Conservation (phyloP, 2,797 vertebrate genomes). For the Heteromormyrus szaboi region DNA sequence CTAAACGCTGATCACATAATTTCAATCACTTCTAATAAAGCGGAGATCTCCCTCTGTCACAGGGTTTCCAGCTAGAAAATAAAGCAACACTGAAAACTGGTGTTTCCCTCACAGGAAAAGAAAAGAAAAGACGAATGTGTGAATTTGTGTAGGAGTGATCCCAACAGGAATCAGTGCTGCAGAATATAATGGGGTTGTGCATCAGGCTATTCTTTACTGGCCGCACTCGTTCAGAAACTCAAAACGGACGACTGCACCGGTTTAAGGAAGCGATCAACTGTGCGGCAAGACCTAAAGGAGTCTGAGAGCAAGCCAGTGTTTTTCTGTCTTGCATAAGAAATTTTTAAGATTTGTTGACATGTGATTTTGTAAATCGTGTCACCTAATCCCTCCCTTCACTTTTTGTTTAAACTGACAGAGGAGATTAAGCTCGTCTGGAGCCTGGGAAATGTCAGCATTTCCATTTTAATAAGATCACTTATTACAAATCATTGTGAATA, state of each 20-base stretch:
- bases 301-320: neutral
- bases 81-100: neutral
- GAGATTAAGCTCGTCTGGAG: neutral
- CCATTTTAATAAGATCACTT: conserved; percentile 3
- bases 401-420: conserved; percentile 11
- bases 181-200: neutral
- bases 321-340: neutral
- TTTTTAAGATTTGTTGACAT: neutral
- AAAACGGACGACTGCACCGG: neutral
- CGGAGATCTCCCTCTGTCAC: neutral
- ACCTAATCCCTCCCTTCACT: neutral
- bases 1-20: neutral
- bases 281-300: neutral
- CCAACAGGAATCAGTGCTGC: neutral
- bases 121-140: neutral
- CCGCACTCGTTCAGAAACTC: neutral
- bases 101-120: neutral
- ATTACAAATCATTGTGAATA: neutral
- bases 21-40: neutral
- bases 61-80: neutral
- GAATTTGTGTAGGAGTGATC: neutral
- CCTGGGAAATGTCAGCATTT: neutral
- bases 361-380: neutral
- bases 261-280: neutral
- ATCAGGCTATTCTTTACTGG: neutral